Percentiles rank a stretch among this genome's conserved stretches.
Conservation (phyloP, 2,113 vertebrate genomes). For the Crocuta crocuta region DNA sequence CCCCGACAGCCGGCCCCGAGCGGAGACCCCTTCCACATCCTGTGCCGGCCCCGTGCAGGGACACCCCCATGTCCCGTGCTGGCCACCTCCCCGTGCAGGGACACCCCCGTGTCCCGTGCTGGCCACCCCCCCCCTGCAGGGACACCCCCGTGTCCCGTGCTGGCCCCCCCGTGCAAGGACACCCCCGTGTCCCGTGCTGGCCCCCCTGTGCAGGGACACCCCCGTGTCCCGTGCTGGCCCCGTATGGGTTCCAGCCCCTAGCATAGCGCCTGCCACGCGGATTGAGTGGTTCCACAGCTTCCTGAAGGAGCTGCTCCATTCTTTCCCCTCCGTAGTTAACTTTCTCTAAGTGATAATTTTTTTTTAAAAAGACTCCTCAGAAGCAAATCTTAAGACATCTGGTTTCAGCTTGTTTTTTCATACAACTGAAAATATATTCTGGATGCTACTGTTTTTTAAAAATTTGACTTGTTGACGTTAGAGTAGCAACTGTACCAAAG, state of each 20-base stretch:
- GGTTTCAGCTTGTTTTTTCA: not conserved
- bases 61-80: no score
- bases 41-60: not conserved
- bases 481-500: not conserved
- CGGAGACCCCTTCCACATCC: no score
- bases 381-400: not conserved
- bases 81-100: no score
- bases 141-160: no score
- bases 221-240: no score
- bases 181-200: no score
- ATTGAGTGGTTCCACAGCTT: not conserved
- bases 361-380: not conserved
- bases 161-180: no score
- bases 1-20: not conserved
- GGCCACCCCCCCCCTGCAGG: no score
- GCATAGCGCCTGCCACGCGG: fast-evolving
- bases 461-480: not conserved
- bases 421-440: not conserved
- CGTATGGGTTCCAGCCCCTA: fast-evolving
- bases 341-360: not conserved
- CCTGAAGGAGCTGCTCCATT: not conserved
- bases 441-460: not conserved
- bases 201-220: no score
- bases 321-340: not conserved
- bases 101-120: no score